Conservation (phyloP, 2,888 invertebrate genomes). For the Pristionchus exspectatus region DNA sequence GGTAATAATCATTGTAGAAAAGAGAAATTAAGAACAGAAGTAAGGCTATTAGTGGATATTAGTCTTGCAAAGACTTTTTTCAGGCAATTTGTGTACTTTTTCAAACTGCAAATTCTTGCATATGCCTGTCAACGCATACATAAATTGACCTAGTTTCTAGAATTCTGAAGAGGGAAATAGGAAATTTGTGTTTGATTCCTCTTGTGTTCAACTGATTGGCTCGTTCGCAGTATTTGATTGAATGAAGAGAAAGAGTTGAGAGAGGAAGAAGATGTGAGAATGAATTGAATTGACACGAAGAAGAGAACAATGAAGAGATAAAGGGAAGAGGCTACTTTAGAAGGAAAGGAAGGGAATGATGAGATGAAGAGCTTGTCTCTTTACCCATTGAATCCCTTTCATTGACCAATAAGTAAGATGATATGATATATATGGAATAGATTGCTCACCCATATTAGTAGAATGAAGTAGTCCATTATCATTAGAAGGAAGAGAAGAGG, state of each 20-base stretch:
- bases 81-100: too few species aligned
- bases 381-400: background rate
- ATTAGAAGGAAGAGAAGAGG: slow-evolving; percentile 19
- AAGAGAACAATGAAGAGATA: background rate
- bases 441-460: background rate
- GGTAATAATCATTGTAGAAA: background rate
- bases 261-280: slow-evolving; percentile 39
- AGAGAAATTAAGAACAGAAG: background rate
- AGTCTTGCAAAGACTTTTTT: background rate
- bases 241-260: background rate
- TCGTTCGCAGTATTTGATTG: background rate
- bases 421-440: background rate
- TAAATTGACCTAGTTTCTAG: too few species aligned
- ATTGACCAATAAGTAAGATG: background rate
- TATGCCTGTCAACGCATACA: too few species aligned
- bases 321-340: slow-evolving; percentile 42
- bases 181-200: too few species aligned
- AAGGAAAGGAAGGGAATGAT: background rate
- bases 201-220: background rate
- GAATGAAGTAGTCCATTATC: slow-evolving; percentile 25
- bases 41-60: background rate
- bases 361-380: background rate
- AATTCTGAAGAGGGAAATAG: too few species aligned
- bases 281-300: slow-evolving; percentile 47
- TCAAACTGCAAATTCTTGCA: too few species aligned